Percentiles rank a stretch among this genome's conserved stretches.
Conservation (phyloP, 1,140 invertebrate genomes). For the Drosophila sturtevanti region DNA sequence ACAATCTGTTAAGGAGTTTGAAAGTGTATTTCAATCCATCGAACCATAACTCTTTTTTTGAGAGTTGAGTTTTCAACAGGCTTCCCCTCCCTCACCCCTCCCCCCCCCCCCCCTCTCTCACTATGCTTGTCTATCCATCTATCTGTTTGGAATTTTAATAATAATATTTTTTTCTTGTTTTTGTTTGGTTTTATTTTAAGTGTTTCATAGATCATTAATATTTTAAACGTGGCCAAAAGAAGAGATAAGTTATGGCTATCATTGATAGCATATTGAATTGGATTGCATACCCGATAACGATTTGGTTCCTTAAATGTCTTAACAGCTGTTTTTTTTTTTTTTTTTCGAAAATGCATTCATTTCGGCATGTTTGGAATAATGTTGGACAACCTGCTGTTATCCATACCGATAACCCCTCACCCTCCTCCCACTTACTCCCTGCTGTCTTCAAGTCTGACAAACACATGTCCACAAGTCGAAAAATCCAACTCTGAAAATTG, state of each 20-base stretch:
- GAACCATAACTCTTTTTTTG: slow-evolving; percentile 61
- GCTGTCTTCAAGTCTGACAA: slow-evolving; percentile 41
- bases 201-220: slow-evolving; percentile 77
- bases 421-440: slow-evolving; percentile 26
- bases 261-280: slow-evolving; percentile 4
- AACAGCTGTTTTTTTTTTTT: neutral
- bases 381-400: slow-evolving; percentile 49
- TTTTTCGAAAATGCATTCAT: slow-evolving; percentile 28
- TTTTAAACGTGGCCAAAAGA: slow-evolving; percentile 62
- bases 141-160: slow-evolving; percentile 69
- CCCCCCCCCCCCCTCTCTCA: no score
- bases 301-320: slow-evolving; percentile 36
- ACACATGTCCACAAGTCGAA: slow-evolving; percentile 54
- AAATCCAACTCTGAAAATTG: slow-evolving; percentile 49
- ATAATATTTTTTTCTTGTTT: slow-evolving; percentile 32
- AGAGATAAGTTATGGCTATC: slow-evolving; percentile 73
- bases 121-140: no score
- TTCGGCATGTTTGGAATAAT: slow-evolving; percentile 49
- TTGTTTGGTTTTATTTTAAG: slow-evolving; percentile 69
- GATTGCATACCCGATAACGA: slow-evolving; percentile 31
- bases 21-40: slow-evolving; percentile 27
- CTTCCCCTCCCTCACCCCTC: no score
- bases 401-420: slow-evolving; percentile 19
- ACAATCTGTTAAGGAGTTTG: slow-evolving; percentile 24
- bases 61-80: slow-evolving; percentile 53